These are phyloP conservation scores for Esox lucius DNA, from an alignment of 2,797 vertebrate genomes.

Conservation along the genomic window DNA sequence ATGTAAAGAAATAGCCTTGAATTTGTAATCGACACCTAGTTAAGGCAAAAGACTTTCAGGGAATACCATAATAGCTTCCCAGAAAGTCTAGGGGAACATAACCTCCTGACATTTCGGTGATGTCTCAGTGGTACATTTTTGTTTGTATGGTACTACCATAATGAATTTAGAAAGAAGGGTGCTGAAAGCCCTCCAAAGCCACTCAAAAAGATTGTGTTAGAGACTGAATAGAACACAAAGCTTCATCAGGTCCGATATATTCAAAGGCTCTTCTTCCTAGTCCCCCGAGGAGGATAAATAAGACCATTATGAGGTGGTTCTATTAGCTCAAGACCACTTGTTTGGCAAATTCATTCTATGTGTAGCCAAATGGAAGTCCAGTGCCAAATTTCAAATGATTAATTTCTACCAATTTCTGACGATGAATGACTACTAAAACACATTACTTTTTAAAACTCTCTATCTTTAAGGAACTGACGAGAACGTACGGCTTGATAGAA, in stretches of 20 bases:
- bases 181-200: not conserved
- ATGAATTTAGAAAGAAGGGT: constrained; percentile 5
- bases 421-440: not conserved
- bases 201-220: not conserved
- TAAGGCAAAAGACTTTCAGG: no score
- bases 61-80: no score
- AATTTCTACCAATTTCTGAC: not conserved
- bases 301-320: constrained; percentile 1
- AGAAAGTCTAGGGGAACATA: no score
- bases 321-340: constrained; percentile 5
- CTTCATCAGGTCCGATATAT: constrained; percentile 7
- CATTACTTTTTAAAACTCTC: no score
- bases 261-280: constrained; percentile 14
- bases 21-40: not conserved
- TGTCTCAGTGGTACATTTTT: no score
- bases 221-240: constrained; percentile 5
- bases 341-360: not conserved
- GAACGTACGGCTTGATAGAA: no score
- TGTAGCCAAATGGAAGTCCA: not conserved
- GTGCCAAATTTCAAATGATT: not conserved
- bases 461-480: no score
- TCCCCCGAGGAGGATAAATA: not conserved
- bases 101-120: no score
- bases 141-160: constrained; percentile 1
- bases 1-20: not conserved